Conservation (phyloP, 2,797 vertebrate species). For the Rhinophrynus dorsalis region DNA sequence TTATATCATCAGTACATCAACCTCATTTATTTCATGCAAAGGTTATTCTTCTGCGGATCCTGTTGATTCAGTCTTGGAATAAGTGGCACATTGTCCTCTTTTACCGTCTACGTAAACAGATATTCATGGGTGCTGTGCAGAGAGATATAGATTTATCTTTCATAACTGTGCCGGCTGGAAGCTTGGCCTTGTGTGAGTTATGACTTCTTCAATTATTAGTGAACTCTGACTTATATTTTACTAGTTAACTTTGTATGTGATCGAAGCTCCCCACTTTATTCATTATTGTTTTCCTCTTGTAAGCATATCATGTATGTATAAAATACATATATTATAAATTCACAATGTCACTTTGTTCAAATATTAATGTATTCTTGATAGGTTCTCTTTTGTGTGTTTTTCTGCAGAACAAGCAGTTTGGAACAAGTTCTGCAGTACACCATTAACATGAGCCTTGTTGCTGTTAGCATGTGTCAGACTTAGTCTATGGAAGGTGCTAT, state of each 20-base stretch:
- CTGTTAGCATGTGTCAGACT: neutral
- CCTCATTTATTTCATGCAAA: neutral
- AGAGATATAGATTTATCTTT: neutral
- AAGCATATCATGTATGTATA: neutral
- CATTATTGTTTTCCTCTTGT: neutral
- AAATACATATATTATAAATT: constrained; percentile 2
- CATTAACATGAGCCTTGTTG: constrained; percentile 11
- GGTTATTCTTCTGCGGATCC: neutral
- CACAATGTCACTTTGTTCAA: neutral
- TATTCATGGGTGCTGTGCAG: neutral
- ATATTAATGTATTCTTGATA: constrained; percentile 13
- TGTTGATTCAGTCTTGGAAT: too few relatives aligned
- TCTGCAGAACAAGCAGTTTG: neutral
- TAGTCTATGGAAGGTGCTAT: too few relatives aligned
- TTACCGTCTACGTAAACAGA: neutral
- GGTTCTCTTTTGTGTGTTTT: neutral
- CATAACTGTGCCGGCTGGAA: neutral
- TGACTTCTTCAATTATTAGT: neutral
- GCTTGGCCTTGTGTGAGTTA: neutral
- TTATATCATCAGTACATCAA: too few relatives aligned
- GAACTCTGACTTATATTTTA: neutral
- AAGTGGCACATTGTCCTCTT: neutral
- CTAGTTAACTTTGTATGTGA: neutral
- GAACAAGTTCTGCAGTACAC: neutral
- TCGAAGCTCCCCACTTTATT: neutral